phyloP scores from a whole-genome alignment of 2,888 invertebrate species.

The Phengaris alcon region DNA sequence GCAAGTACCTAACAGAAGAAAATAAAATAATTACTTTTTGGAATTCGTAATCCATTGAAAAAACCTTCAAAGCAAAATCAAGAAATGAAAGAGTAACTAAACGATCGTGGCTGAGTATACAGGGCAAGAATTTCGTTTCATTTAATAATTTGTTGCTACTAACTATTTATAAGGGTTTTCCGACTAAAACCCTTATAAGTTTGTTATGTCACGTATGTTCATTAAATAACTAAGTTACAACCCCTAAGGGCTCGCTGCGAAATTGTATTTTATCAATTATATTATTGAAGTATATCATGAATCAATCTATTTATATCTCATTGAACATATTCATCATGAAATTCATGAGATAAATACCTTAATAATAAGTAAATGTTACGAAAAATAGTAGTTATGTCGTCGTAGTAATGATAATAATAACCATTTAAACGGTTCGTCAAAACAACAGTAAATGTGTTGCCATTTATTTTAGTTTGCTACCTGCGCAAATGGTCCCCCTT shows the following conservation, averaged over 20 bases:
- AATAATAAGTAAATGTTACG: background rate
- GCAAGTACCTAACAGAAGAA: no score
- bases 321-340: background rate
- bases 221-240: slow-evolving; percentile 13
- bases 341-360: background rate
- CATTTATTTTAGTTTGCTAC: background rate
- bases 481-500: background rate
- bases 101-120: background rate
- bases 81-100: background rate
- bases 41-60: no score
- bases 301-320: slow-evolving; percentile 8
- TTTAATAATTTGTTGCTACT: slow-evolving; percentile 17
- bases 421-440: background rate
- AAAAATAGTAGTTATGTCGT: background rate
- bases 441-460: background rate
- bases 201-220: slow-evolving; percentile 20
- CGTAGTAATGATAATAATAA: background rate
- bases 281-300: slow-evolving; percentile 13
- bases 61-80: background rate
- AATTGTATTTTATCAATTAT: slow-evolving; percentile 18
- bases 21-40: no score
- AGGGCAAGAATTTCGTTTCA: slow-evolving; percentile 9
- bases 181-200: slow-evolving; percentile 19
- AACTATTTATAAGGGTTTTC: slow-evolving; percentile 18
- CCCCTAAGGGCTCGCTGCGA: background rate